Evolutionary conservation across 2,888 invertebrate species (phyloP).

Genomic region (Dryococelus australis): DNA sequence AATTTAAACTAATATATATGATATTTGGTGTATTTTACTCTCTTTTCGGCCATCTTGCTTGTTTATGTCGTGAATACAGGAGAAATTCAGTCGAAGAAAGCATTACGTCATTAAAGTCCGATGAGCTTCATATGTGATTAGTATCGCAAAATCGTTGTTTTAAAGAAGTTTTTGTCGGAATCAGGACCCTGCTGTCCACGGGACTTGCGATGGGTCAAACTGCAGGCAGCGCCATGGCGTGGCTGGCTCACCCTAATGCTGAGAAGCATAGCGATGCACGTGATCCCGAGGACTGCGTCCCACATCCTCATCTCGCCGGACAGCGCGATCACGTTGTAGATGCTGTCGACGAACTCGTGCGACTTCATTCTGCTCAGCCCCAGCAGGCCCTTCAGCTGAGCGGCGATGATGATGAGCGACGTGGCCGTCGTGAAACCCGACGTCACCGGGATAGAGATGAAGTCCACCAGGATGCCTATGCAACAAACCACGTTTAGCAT

Average conservation of each 20-base stretch:
- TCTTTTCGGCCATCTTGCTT: too few species aligned
- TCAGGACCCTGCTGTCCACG: too few species aligned
- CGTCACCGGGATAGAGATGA: conserved; percentile 83
- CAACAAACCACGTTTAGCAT: too few species aligned
- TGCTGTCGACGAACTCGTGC: conserved; percentile 70
- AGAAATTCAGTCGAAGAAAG: too few species aligned
- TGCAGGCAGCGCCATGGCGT: background rate
- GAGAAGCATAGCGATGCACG: conserved; percentile 71
- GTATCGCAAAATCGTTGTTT: too few species aligned
- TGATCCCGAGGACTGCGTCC: conserved; percentile 72
- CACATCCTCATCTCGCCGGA: conserved; percentile 62
- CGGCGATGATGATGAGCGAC: conserved; percentile 75
- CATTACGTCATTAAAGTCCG: too few species aligned
- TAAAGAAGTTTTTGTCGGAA: too few species aligned
- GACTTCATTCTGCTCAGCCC: conserved; percentile 71
- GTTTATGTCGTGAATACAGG: too few species aligned
- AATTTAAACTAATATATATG: too few species aligned
- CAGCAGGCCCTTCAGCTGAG: conserved; percentile 69
- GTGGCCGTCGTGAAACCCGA: conserved; percentile 87
- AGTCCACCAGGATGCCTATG: conserved; percentile 83
- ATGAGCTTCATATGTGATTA: too few species aligned
- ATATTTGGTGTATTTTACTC: too few species aligned
- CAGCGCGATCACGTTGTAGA: conserved; percentile 61
- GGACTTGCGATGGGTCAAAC: too few species aligned
- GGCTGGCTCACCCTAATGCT: conserved; percentile 66